A percentile compares a stretch with the other conserved stretches of the same genome.
phyloP scores from a whole-genome alignment of 2,888 invertebrate genomes.

The Campoplex capitator region DNA sequence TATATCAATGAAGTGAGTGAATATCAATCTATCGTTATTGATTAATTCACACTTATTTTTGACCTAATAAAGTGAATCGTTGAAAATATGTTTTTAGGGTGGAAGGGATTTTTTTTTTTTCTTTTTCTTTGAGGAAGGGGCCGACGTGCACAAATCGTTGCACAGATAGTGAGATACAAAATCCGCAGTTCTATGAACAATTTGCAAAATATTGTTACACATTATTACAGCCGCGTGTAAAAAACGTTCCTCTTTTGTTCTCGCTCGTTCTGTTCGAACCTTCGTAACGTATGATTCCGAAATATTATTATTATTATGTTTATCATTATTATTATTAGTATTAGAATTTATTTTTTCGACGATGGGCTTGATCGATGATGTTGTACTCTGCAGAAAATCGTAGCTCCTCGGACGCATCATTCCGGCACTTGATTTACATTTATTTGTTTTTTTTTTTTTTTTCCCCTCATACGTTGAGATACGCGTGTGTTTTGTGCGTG shows the following conservation, averaged over 20 bases:
- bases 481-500: conserved; percentile 5
- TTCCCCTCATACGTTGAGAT: conserved; percentile 41
- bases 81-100: conserved; percentile 49
- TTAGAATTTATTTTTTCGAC: neutral
- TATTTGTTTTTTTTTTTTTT: conserved; percentile 34
- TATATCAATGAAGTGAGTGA: conserved; percentile 42
- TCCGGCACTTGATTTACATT: conserved; percentile 65
- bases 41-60: conserved; percentile 54
- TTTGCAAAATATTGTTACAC: conserved; percentile 32
- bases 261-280: conserved; percentile 25
- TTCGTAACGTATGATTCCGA: conserved; percentile 41
- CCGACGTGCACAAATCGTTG: conserved; percentile 63
- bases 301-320: neutral
- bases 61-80: conserved; percentile 35
- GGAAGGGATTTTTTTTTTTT: conserved; percentile 39
- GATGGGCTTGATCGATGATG: conserved; percentile 31
- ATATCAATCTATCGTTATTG: conserved; percentile 52
- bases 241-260: conserved; percentile 11
- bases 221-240: conserved; percentile 39
- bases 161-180: conserved; percentile 57
- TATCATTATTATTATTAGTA: conserved; percentile 1
- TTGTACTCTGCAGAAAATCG: conserved; percentile 59
- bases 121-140: conserved; percentile 46
- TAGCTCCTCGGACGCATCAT: conserved; percentile 55
- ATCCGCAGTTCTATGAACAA: conserved; percentile 22